Evolutionary conservation across 2,797 vertebrate species (phyloP).

Genomic region (Poeciliopsis infans): DNA sequence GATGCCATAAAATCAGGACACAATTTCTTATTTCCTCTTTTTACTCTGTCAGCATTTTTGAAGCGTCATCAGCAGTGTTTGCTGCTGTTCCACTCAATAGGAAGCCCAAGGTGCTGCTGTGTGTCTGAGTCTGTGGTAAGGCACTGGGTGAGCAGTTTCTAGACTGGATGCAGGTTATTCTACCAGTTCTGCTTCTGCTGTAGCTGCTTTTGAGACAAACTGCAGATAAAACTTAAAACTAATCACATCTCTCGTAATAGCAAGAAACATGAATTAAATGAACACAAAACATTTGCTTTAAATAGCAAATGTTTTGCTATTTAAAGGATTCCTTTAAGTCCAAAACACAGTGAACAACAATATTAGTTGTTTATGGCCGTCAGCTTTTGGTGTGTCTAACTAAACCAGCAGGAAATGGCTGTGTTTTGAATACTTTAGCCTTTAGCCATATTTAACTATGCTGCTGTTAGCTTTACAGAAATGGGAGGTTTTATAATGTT

Average conservation of each 20-base stretch:
- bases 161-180: neutral
- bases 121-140: neutral
- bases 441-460: no score
- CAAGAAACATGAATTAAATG: no score
- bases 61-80: neutral
- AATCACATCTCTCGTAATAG: neutral
- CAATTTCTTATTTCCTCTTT: neutral
- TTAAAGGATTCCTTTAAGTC: no score
- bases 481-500: no score
- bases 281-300: no score
- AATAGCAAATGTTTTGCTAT: no score
- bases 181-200: neutral
- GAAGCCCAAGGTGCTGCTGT: neutral
- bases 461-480: no score
- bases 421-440: no score
- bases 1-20: neutral
- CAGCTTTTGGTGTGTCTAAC: no score
- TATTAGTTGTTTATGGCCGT: no score
- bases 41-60: slow-evolving; percentile 1
- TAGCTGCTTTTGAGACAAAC: neutral
- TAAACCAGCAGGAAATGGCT: no score
- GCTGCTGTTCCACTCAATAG: neutral
- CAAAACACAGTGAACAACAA: no score
- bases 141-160: neutral
- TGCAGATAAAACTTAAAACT: neutral